A percentile compares a stretch with the other conserved stretches of the same genome.
Evolutionary conservation across 1,140 invertebrate genomes (phyloP).

Genomic region (Aplysia californica): DNA sequence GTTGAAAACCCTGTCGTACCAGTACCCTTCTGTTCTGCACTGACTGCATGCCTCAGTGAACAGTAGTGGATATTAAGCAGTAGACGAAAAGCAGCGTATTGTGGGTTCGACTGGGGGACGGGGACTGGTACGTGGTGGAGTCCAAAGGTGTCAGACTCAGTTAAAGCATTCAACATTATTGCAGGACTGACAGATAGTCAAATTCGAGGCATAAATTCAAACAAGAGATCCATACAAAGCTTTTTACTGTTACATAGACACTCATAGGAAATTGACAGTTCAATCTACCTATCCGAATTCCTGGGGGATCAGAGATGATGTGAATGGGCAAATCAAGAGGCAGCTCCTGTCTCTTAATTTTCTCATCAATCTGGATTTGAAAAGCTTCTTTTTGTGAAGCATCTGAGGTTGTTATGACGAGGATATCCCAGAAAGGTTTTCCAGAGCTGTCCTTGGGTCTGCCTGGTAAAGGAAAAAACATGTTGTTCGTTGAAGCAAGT

Average conservation of each 20-base stretch:
- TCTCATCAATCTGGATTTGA: constrained; percentile 61
- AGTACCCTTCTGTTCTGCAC: too few species aligned
- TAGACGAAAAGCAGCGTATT: too few species aligned
- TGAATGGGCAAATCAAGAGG: constrained; percentile 53
- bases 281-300: constrained; percentile 62
- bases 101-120: too few species aligned
- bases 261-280: neutral
- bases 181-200: neutral
- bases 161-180: neutral
- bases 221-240: neutral
- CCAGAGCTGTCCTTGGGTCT: constrained; percentile 31
- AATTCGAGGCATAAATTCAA: neutral
- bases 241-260: neutral
- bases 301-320: constrained; percentile 66
- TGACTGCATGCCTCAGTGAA: too few species aligned
- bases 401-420: constrained; percentile 67
- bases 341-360: constrained; percentile 52
- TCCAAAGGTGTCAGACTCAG: neutral
- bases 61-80: too few species aligned
- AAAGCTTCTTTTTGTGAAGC: constrained; percentile 62
- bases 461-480: constrained; percentile 34
- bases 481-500: too few species aligned
- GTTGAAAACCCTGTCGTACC: too few species aligned
- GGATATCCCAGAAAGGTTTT: constrained; percentile 65
- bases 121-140: too few species aligned